A percentile compares a stretch with the other conserved stretches of the same genome.
Evolutionary conservation across 2,797 vertebrate genomes (phyloP).

Genomic region (Cichlasoma orientale): DNA sequence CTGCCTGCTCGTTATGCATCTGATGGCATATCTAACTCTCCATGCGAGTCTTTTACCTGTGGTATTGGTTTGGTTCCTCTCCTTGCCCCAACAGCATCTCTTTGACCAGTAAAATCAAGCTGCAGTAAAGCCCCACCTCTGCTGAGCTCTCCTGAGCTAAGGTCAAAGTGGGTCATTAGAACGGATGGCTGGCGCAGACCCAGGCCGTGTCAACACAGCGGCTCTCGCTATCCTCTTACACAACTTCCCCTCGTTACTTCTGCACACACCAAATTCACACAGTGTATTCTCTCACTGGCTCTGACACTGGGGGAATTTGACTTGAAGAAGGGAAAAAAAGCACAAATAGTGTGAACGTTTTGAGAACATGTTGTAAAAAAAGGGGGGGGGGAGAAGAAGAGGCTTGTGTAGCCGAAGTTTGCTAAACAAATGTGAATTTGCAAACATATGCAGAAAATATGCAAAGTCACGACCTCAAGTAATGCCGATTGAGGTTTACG

Average conservation of each 20-base stretch:
- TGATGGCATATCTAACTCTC: background rate
- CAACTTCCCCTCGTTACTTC: conserved; percentile 55
- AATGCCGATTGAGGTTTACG: background rate
- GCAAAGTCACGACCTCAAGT: background rate
- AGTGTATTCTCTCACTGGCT: conserved; percentile 42
- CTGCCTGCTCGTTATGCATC: background rate
- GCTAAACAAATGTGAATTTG: conserved; percentile 19
- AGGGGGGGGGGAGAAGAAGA: background rate
- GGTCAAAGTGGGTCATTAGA: conserved; percentile 71
- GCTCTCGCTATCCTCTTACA: conserved; percentile 45
- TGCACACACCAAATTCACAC: conserved; percentile 25
- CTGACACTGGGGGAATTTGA: conserved; percentile 45
- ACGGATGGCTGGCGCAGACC: conserved; percentile 60
- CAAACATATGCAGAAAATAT: conserved; percentile 16
- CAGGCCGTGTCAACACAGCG: conserved; percentile 64
- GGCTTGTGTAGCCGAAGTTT: conserved; percentile 23
- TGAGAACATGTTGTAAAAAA: conserved; percentile 18
- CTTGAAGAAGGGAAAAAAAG: conserved; percentile 7
- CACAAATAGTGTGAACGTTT: conserved; percentile 24
- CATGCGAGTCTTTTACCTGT: background rate
- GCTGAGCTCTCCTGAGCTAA: conserved; percentile 34
- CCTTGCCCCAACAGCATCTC: background rate
- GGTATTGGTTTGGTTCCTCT: background rate
- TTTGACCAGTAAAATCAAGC: conserved; percentile 42
- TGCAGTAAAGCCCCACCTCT: conserved; percentile 62